phyloP scores from a whole-genome alignment of 2,888 invertebrate species.

The Onchidella celtica region DNA sequence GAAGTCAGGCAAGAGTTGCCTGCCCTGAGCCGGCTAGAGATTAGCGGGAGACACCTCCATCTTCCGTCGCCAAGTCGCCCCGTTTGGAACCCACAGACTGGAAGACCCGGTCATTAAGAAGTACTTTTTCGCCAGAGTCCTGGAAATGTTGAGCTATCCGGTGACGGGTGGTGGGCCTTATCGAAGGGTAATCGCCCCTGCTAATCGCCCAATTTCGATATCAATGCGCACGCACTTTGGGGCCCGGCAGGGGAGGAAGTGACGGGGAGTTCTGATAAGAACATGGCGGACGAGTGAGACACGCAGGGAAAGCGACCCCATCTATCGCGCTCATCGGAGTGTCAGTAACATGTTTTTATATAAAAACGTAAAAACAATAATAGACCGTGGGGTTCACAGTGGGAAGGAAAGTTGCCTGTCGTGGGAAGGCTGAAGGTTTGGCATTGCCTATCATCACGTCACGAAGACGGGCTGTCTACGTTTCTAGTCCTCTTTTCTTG shows the following conservation, averaged over 20 bases:
- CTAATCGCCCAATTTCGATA: constrained; percentile 52
- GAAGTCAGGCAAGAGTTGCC: constrained; percentile 29
- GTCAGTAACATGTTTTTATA: constrained; percentile 47
- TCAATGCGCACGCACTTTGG: constrained; percentile 37
- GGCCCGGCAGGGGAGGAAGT: constrained; percentile 46
- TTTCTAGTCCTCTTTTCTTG: background rate
- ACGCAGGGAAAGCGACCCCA: constrained; percentile 41
- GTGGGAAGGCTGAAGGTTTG: constrained; percentile 29
- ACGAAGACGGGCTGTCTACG: background rate
- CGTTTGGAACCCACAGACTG: background rate
- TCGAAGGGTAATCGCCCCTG: constrained; percentile 49
- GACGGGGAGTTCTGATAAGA: constrained; percentile 44
- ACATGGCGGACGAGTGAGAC: constrained; percentile 45
- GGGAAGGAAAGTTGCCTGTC: constrained; percentile 11
- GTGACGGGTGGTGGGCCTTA: constrained; percentile 56
- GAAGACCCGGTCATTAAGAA: constrained; percentile 19
- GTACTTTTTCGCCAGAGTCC: constrained; percentile 7
- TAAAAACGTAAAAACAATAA: constrained; percentile 46
- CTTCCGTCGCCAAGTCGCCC: constrained; percentile 16
- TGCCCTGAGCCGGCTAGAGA: constrained; percentile 21
- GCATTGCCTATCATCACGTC: constrained; percentile 39
- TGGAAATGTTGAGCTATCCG: constrained; percentile 53
- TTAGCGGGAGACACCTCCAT: constrained; percentile 21
- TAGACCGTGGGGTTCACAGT: constrained; percentile 29
- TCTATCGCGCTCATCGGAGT: constrained; percentile 41